These are phyloP conservation scores for Astyanax mexicanus DNA, from an alignment of 2,797 vertebrate species.

Conservation along the genomic window DNA sequence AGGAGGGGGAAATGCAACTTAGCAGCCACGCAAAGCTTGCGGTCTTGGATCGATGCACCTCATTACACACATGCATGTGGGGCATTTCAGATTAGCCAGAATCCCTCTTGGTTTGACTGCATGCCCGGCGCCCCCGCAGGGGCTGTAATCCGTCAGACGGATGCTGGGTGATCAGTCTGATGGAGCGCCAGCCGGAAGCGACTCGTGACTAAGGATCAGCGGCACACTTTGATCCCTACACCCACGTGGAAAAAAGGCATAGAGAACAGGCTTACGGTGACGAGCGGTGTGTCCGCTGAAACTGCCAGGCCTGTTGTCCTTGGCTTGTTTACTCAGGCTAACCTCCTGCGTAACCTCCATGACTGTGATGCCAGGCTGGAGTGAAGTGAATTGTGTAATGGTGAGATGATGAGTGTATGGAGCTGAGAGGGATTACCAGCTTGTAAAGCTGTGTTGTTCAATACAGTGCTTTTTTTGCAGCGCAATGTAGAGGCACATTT, in stretches of 20 bases:
- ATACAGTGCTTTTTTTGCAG: background rate
- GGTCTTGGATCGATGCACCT: slow-evolving; percentile 56
- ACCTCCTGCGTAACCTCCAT: slow-evolving; percentile 2
- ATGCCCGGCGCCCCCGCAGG: slow-evolving; percentile 45
- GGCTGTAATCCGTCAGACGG: slow-evolving; percentile 59
- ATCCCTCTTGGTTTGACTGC: slow-evolving; percentile 48
- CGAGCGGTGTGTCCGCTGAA: slow-evolving; percentile 5
- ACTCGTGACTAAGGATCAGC: slow-evolving; percentile 24
- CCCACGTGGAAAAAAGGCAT: slow-evolving; percentile 1
- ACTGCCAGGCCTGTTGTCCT: background rate
- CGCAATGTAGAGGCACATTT: too few relatives aligned
- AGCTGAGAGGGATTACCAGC: background rate
- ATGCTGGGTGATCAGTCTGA: slow-evolving; percentile 23
- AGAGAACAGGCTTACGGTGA: slow-evolving; percentile 10
- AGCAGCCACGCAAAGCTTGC: slow-evolving; percentile 44
- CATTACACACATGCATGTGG: slow-evolving; percentile 57
- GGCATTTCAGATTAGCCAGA: slow-evolving; percentile 58
- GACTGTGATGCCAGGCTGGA: background rate
- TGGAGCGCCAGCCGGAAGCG: slow-evolving; percentile 18
- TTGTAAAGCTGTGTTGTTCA: background rate
- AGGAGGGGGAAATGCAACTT: slow-evolving; percentile 24
- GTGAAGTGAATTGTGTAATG: background rate
- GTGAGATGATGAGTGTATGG: background rate
- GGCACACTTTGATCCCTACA: slow-evolving; percentile 41
- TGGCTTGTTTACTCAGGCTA: background rate